Conservation (phyloP, 2,113 vertebrate species). For the Brienomyrus brachyistius region DNA sequence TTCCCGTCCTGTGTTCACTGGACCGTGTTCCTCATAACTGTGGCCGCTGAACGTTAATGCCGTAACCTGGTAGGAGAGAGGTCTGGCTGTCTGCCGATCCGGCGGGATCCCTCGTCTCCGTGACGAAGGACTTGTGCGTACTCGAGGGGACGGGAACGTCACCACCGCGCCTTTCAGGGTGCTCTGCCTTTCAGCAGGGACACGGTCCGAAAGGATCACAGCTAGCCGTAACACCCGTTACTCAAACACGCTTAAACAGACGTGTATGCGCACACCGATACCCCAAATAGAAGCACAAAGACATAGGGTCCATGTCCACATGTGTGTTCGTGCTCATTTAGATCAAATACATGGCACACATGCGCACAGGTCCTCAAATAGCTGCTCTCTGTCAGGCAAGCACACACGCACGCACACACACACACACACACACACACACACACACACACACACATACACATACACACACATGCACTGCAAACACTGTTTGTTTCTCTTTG, state of each 20-base stretch:
- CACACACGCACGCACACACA: slow-evolving; percentile 15
- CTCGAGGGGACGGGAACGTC: slow-evolving; percentile 42
- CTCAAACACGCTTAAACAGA: not conserved
- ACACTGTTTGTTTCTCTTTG: slow-evolving; percentile 31
- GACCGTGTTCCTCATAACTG: slow-evolving; percentile 29
- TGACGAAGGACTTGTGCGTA: slow-evolving; percentile 20
- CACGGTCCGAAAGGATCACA: not conserved
- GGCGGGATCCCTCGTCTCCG: not conserved
- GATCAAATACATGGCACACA: slow-evolving; percentile 17
- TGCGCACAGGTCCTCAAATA: slow-evolving; percentile 11
- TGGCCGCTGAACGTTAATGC: slow-evolving; percentile 29
- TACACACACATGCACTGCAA: slow-evolving; percentile 34
- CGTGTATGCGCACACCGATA: not conserved
- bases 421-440: slow-evolving; percentile 16
- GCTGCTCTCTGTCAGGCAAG: not conserved
- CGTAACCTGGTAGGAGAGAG: slow-evolving; percentile 31
- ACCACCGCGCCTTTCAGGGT: not conserved
- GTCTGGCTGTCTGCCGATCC: slow-evolving; percentile 13
- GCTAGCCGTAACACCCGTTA: not conserved
- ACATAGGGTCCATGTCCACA: not conserved
- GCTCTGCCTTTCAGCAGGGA: not conserved
- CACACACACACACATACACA: slow-evolving; percentile 15
- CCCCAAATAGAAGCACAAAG: not conserved
- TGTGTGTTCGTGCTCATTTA: slow-evolving; percentile 18
- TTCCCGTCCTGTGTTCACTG: not conserved